Base-by-base conservation (phyloP, 1,140 invertebrate species). In the Sipha flava region DNA sequence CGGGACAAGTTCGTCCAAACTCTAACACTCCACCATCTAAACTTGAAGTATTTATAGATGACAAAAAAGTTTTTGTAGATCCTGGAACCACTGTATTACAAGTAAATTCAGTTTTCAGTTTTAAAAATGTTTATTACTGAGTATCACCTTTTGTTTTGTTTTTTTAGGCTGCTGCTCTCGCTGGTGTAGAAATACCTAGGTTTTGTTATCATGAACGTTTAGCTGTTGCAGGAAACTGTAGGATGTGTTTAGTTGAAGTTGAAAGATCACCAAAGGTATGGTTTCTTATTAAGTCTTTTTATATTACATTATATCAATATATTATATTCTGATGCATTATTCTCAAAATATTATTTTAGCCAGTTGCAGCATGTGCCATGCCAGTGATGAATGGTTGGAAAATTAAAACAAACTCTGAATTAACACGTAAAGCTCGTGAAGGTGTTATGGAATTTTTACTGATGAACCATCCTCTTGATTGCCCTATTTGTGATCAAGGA, bases 161-260 rank as follows among this genome's bases (percentile, higher is more conserved):
- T 54, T 16, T 87, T 77, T 84, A 93, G 95, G 98, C 98, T 81
- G 98, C 97, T 81, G 96, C 98, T 16, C 89, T 94, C 86, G 91
- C 94, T 82, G 98, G 98, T 43, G 92, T 99, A 18, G 97, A 99
- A 88, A 99, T 99, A 83, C 98, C 98, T 14, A 87, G 98, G 81
- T 99, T 99, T 87, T 99, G 98, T 87, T 99, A 99, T 86, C 98
- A 99, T 89, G 98, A 99, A 86, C 89, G 98, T 70, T 89, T 99
- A 43, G 96, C 97, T 49, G 93, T 99, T 75, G 98, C 98, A 83
- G 98, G 98, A 26, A 99, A 99, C 86, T 97, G 95, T 84, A 90
- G 98, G 81, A 99, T 99, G 98, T 99, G 98, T 89, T 87, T 99
- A 6, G 98, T 99, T 1, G 98, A 99, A 89, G 96, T 99, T 47